Base-by-base conservation (phyloP, 1,140 invertebrate genomes). In the Megathymus violae region DNA sequence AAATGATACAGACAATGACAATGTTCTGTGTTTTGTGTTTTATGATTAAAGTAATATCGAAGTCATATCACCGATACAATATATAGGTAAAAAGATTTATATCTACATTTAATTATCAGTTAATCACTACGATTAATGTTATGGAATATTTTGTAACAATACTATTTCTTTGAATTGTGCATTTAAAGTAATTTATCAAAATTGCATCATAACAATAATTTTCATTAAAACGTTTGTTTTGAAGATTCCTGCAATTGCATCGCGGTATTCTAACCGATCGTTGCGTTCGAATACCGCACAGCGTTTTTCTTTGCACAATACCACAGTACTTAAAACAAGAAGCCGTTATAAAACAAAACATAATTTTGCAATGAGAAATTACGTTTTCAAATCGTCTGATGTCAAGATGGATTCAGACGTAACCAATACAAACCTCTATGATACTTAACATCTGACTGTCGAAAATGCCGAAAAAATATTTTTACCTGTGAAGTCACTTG, bases 301-400 rank as follows among this genome's bases (percentile, higher is more conserved):
- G 38, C 36, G 50, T 31, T 52, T 54, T 34, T 14, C 27, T 40
- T 43, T 50, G 27, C 47, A 31, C 38, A 56, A 56, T 41, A 56
- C 51, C 14, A 43, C 36, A 15, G 25, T 56, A 56, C 38, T 41
- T 43, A 41, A 56, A 43, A 56, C 51, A 41, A 56, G 38, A 43
- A 43, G 41, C 38, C 41, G 31, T 56, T 44, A 56, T 40, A 44
- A 41, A 43, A 56, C 10, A 11, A 36, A 36, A 36, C 7, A 7
- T 31, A 31, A 31, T 31, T 3, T 31, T 31, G 27, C 27, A 31
- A 31, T 9, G 19, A 22, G 7, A 31, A 31, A 9, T 6, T 31
- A 4, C 3, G 7, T 4, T 4, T 9, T 31, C 27, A 1, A 9
- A 3, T 5, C 5, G 5, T 22, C 19, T 22, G n/a, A n/a, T n/a